Evolutionary conservation across 2,888 invertebrate genomes (phyloP).

Genomic region (Pyrrhosoma nymphula): DNA sequence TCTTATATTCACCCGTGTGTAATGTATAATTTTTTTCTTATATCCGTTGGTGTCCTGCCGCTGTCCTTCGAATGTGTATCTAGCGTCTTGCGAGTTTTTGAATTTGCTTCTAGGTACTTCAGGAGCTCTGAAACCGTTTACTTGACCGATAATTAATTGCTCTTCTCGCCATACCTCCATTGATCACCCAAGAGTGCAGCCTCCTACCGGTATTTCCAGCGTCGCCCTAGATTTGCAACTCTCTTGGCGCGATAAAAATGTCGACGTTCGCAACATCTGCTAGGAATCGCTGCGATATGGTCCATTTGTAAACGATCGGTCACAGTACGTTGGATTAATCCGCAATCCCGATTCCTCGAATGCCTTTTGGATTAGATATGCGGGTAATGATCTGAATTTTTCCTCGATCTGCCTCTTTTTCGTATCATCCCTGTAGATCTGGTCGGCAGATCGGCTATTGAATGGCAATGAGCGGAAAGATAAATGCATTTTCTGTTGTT

Average conservation of each 20-base stretch:
- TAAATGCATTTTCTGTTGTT: background rate
- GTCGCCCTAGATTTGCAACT: background rate
- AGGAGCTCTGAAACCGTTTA: background rate
- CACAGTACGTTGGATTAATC: background rate
- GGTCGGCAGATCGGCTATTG: background rate
- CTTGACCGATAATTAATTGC: constrained; percentile 4
- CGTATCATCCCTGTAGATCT: background rate
- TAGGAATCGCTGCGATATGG: background rate
- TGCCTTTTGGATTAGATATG: background rate
- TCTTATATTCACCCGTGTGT: too few species aligned
- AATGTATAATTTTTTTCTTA: too few species aligned
- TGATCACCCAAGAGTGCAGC: background rate
- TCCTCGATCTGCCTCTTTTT: background rate
- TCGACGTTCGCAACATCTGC: background rate
- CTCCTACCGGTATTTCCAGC: background rate
- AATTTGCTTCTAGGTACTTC: background rate
- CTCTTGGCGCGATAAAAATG: background rate
- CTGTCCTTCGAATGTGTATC: background rate
- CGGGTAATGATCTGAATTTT: background rate
- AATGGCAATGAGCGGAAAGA: background rate
- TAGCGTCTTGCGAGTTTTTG: background rate
- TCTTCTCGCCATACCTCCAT: background rate
- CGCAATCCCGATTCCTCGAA: background rate
- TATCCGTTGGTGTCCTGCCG: too few species aligned
- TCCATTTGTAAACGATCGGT: background rate